Conservation (phyloP, 1,140 invertebrate genomes). For the Lasioglossum albipes region DNA sequence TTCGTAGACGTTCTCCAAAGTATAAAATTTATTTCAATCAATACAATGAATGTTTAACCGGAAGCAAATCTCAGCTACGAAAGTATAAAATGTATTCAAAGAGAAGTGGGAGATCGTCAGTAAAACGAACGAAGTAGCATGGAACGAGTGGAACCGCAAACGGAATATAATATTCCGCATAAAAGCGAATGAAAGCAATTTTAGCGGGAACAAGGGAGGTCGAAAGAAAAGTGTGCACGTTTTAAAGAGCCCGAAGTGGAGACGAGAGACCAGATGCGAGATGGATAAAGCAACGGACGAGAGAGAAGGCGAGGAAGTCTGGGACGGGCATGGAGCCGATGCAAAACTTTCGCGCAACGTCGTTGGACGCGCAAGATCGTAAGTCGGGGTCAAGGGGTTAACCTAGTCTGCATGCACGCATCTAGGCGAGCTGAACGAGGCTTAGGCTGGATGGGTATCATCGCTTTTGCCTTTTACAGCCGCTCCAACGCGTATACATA, state of each 20-base stretch:
- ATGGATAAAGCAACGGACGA: slow-evolving; percentile 11
- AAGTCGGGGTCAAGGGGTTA: slow-evolving; percentile 63
- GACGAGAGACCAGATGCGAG: slow-evolving; percentile 24
- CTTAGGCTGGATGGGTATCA: slow-evolving; percentile 52
- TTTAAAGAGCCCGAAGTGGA: too few species aligned
- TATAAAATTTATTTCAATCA: too few species aligned
- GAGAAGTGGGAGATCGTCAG: too few species aligned
- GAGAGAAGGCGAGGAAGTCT: slow-evolving; percentile 14
- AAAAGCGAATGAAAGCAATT: neutral
- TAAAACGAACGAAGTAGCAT: too few species aligned
- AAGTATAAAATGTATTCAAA: too few species aligned
- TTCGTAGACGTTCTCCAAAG: too few species aligned
- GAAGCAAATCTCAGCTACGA: too few species aligned
- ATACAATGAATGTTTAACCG: too few species aligned
- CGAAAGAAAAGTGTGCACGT: neutral
- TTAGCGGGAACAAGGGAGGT: neutral
- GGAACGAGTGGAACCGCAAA: too few species aligned
- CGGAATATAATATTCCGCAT: too few species aligned
- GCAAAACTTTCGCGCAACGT: slow-evolving; percentile 52
- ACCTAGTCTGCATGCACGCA: slow-evolving; percentile 57
- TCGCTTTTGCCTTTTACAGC: slow-evolving; percentile 54
- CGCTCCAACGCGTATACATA: slow-evolving; percentile 36
- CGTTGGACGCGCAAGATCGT: slow-evolving; percentile 49
- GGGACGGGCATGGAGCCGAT: slow-evolving; percentile 27
- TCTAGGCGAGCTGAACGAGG: slow-evolving; percentile 48